Base-by-base conservation (phyloP, 2,888 invertebrate genomes). In the Frankliniella intonsa region DNA sequence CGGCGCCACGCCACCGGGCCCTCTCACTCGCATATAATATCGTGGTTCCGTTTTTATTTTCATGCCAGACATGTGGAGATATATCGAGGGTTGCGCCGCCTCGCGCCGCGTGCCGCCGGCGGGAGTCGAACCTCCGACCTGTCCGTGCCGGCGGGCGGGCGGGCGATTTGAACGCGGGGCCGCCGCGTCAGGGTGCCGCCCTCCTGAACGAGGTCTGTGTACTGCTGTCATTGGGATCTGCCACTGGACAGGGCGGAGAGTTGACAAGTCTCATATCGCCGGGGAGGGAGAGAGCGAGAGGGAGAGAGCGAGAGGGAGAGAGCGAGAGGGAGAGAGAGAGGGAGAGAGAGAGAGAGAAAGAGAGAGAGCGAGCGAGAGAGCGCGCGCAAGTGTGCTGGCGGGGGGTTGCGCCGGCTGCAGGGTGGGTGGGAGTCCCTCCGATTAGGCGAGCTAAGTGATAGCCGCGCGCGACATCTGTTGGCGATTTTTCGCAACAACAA, bases 211-310 rank as follows among this genome's bases (percentile, higher is more conserved):
- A 38, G 38, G 5, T 38, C 3, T 38, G 38, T 38, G 38, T 38
- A 38, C 5, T 5, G 38, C 38, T 2, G 2, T 87, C 87, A 88
- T 87, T 87, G n/a, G 27, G 55, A 79, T 79, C 11, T 82, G 76
- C 76, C 55, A 55, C 14, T 14, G 55, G 55, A 19, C 55, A 19
- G 11, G 55, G 14, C 55, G 55, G 55, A 19, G 12, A 51, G 80
- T 10, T 76, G 50, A 12, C 76, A 50, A 49, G 27, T 38, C 27
- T 22, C 50, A 51, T 49, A 38, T 51, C 25, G 50, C 50, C 49
- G 80, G 50, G 76, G 49, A 17, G 49, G 69, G 82, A 27, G 83
- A 80, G 80, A 83, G 79, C 80, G 80, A 79, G 82, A 81, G 83
- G 80, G 80, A 76, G 84, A 82, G 84, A 83, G 83, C 82, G 84